A percentile compares a stretch with the other conserved stretches of the same genome.
Evolutionary conservation across 1,140 invertebrate species (phyloP).

Genomic region (Drosophila ercepeae): DNA sequence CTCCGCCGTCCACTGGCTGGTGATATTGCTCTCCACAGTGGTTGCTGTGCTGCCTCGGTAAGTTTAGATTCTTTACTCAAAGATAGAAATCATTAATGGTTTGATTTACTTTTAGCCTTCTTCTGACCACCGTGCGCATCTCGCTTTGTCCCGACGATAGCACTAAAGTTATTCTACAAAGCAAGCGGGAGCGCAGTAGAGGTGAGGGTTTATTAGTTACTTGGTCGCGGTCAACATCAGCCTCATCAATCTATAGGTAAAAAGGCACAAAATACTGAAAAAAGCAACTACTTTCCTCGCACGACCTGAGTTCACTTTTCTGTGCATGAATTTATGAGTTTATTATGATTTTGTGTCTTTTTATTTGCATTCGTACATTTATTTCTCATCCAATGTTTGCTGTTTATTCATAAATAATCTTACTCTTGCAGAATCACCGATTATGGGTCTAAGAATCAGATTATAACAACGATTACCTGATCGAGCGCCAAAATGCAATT

Average conservation of each 20-base stretch:
- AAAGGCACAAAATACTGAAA: slow-evolving; percentile 75
- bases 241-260: slow-evolving; percentile 88
- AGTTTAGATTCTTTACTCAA: slow-evolving; percentile 13
- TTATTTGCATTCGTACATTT: slow-evolving; percentile 72
- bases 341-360: slow-evolving; percentile 70
- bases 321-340: slow-evolving; percentile 30
- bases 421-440: slow-evolving; percentile 83
- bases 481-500: slow-evolving; percentile 55
- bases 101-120: slow-evolving; percentile 73
- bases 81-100: neutral
- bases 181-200: slow-evolving; percentile 84
- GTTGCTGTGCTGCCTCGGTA: slow-evolving; percentile 94
- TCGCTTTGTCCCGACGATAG: slow-evolving; percentile 85
- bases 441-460: slow-evolving; percentile 85
- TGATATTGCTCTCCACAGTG: slow-evolving; percentile 90
- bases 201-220: slow-evolving; percentile 87
- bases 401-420: neutral
- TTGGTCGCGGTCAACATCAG: slow-evolving; percentile 87
- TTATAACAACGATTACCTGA: slow-evolving; percentile 84
- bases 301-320: slow-evolving; percentile 23
- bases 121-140: slow-evolving; percentile 84
- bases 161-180: slow-evolving; percentile 84
- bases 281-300: slow-evolving; percentile 12
- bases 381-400: neutral
- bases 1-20: slow-evolving; percentile 91